Base-by-base conservation (phyloP, 2,113 vertebrate genomes). In the Crotalus horridus region DNA sequence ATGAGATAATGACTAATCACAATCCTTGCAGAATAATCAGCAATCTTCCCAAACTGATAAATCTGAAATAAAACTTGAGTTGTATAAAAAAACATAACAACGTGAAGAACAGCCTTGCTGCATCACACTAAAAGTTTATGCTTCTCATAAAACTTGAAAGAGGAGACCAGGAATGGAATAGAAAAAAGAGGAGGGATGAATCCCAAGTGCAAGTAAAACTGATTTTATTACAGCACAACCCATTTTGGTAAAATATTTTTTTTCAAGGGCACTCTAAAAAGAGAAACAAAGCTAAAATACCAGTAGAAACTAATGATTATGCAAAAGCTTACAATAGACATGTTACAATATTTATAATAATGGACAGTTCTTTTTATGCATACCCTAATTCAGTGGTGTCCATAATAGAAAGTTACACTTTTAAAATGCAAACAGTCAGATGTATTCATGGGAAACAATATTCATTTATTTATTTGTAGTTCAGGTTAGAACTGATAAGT, bases 31-130 rank as follows among this genome's bases (percentile, higher is more conserved):
- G n/a, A 91, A 87, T 94, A 93, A 92, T 94, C 91, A 93, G 24
- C 24, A 55, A 20, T 88, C 88, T 96, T 96, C 90, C 54, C 94
- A 95, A 93, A 87, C 89, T 93, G 1, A 74, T 92, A 94, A 94
- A 88, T 95, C 23, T 85, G 0, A 39, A 89, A 74, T 61, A 92
- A 64, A 51, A 56, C 53, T 91, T 94, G 58, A 54, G 5, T 87
- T 90, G 51, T 13, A 85, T 4, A 23, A 81, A 69, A 81, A 17
- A 81, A 81, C 69, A 39, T 74, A 74, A 74, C 69, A 74, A 74
- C 69, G 21, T 81, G 69, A 81, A 81, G 69, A 81, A 81, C 15
- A 81, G 33, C 33, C 6, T 17, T 81, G 6, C 69, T 39, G 6
- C 20, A 81, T 39, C 17, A 39, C 69, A 81, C 69, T 81, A 81